Evolutionary conservation across 2,797 vertebrate genomes (phyloP).

Genomic region (Hyperoplus immaculatus): DNA sequence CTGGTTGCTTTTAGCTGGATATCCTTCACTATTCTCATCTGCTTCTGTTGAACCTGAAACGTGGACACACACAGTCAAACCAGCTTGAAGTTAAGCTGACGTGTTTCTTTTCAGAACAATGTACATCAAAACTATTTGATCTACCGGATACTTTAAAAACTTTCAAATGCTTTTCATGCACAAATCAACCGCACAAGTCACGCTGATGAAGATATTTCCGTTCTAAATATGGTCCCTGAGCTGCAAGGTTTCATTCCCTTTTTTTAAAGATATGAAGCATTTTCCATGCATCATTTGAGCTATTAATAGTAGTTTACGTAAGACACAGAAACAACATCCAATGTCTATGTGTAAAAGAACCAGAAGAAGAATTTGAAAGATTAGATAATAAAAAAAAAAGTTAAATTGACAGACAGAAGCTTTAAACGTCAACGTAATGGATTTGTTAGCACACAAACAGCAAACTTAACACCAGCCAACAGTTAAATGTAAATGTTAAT

Average conservation of each 20-base stretch:
- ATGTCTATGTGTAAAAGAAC: neutral
- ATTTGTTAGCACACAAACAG: neutral
- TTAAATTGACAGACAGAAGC: neutral
- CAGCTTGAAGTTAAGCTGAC: neutral
- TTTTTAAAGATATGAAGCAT: too few relatives aligned
- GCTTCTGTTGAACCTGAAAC: conserved; percentile 86
- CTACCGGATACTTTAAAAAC: too few relatives aligned
- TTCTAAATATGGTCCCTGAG: neutral
- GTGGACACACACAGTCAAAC: neutral
- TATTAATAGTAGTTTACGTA: neutral
- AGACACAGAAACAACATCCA: neutral
- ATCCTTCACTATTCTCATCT: conserved; percentile 83
- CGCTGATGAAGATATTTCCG: too few relatives aligned
- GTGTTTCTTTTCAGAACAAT: neutral
- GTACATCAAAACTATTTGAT: neutral
- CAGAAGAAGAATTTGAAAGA: too few relatives aligned
- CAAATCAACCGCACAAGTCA: too few relatives aligned
- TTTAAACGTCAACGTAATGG: neutral
- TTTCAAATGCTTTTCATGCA: too few relatives aligned
- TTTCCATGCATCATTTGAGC: neutral
- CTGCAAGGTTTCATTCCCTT: neutral
- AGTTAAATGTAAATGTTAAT: neutral
- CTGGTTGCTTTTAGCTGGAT: conserved; percentile 81
- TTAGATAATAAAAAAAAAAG: too few relatives aligned
- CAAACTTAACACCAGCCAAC: neutral